Conservation (phyloP, 2,113 vertebrate genomes). For the Oreamnos americanus region DNA sequence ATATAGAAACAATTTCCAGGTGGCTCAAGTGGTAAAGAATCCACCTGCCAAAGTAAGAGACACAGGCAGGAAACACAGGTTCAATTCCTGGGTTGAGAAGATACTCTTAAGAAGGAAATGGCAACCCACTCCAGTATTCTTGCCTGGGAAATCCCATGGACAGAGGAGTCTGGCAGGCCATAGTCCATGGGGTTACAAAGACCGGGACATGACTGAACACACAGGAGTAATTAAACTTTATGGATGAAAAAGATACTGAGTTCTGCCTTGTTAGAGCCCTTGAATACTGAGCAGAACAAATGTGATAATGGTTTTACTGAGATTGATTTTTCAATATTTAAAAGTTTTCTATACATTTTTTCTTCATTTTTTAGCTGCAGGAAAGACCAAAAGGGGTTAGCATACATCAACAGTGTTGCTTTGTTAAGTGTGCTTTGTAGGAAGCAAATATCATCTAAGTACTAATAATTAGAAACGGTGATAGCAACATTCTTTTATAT, state of each 20-base stretch:
- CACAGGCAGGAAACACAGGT: background rate
- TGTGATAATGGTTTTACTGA: background rate
- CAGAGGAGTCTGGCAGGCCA: background rate
- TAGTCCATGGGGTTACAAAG: background rate
- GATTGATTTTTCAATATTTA: background rate
- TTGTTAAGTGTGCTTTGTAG: background rate
- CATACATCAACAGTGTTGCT: background rate
- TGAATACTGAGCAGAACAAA: background rate
- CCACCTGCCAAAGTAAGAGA: background rate
- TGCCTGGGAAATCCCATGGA: background rate
- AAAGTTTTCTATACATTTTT: background rate
- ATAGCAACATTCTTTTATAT: background rate
- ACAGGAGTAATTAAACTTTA: background rate
- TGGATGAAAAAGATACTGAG: background rate
- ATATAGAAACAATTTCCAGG: background rate
- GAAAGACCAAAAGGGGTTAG: background rate
- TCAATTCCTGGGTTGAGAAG: background rate
- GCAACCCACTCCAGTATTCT: background rate
- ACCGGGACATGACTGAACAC: background rate
- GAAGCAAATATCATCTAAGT: background rate
- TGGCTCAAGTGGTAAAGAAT: background rate
- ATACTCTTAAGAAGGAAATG: background rate
- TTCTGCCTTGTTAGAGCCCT: background rate
- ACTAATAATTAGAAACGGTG: background rate
- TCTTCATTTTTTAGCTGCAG: background rate